phyloP scores from a whole-genome alignment of 2,888 invertebrate species.

The Pteria penguin region DNA sequence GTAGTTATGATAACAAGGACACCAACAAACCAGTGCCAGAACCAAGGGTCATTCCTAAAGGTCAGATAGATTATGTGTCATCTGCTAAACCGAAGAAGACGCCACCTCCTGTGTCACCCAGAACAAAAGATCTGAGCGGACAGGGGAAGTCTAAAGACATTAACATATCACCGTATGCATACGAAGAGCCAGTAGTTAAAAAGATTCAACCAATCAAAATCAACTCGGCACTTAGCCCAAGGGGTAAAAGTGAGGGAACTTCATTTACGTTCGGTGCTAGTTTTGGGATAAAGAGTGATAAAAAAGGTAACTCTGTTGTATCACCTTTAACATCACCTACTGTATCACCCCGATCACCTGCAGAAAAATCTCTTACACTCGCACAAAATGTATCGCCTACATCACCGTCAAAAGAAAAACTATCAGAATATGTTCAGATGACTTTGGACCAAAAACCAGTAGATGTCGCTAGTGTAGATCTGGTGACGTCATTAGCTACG shows the following conservation, averaged over 20 bases:
- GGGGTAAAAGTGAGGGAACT: constrained; percentile 8
- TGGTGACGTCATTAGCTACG: too few relatives aligned
- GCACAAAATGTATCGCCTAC: background rate
- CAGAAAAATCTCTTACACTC: background rate
- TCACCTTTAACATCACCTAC: constrained; percentile 18
- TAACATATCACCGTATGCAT: constrained; percentile 7
- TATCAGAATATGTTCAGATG: background rate
- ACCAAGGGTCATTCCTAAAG: constrained; percentile 34
- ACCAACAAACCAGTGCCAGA: constrained; percentile 17
- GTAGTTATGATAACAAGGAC: background rate
- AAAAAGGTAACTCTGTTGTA: constrained; percentile 17
- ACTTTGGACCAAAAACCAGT: background rate
- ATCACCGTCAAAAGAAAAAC: background rate
- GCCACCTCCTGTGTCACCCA: background rate
- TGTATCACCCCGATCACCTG: background rate
- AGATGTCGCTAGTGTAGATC: background rate
- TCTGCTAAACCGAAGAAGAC: constrained; percentile 23
- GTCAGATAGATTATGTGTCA: constrained; percentile 39
- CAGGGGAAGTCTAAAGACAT: constrained; percentile 20
- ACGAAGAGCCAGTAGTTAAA: constrained; percentile 13
- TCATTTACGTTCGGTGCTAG: constrained; percentile 2
- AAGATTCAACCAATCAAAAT: constrained; percentile 36
- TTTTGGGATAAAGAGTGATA: background rate
- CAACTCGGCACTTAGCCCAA: constrained; percentile 46
- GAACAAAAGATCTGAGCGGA: background rate